A percentile compares a stretch with the other conserved stretches of the same genome.
These are phyloP conservation scores for Urosaurus nigricauda DNA, from an alignment of 2,797 vertebrate genomes.

Conservation along the genomic window DNA sequence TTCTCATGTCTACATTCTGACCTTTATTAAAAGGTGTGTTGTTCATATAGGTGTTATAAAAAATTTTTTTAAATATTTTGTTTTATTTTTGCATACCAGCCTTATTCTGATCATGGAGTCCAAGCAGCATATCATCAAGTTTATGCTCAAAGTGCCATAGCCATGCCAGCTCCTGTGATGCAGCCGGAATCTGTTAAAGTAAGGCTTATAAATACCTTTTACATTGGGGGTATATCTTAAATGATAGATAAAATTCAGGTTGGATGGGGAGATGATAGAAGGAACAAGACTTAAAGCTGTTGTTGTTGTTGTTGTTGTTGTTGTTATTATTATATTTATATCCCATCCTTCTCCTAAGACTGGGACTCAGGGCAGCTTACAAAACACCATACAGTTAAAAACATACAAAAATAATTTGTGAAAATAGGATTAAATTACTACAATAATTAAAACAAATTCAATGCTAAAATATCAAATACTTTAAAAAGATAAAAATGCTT, in stretches of 20 bases:
- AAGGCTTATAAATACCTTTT: constrained; percentile 39
- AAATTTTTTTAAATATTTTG: neutral
- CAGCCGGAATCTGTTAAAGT: constrained; percentile 69
- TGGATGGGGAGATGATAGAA: neutral
- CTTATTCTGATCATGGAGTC: constrained; percentile 79
- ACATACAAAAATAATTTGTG: too few relatives aligned
- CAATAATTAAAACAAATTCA: too few relatives aligned
- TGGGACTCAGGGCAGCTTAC: too few relatives aligned
- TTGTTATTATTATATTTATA: too few relatives aligned
- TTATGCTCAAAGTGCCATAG: constrained; percentile 76
- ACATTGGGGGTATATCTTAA: neutral
- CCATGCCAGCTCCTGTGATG: constrained; percentile 79
- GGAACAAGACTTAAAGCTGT: neutral
- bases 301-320: too few relatives aligned
- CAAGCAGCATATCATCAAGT: constrained; percentile 77
- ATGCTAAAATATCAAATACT: too few relatives aligned
- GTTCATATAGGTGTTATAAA: constrained; percentile 32
- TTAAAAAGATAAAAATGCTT: too few relatives aligned
- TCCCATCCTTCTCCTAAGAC: too few relatives aligned
- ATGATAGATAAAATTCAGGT: neutral
- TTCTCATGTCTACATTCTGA: neutral
- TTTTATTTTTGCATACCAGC: constrained; percentile 59
- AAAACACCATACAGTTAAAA: too few relatives aligned
- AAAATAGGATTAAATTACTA: too few relatives aligned
- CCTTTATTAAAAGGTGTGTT: neutral